Evolutionary conservation across 2,797 vertebrate genomes (phyloP), one percentile per base, ranked within the genome.

Genomic region (Siniperca scherzeri): DNA sequence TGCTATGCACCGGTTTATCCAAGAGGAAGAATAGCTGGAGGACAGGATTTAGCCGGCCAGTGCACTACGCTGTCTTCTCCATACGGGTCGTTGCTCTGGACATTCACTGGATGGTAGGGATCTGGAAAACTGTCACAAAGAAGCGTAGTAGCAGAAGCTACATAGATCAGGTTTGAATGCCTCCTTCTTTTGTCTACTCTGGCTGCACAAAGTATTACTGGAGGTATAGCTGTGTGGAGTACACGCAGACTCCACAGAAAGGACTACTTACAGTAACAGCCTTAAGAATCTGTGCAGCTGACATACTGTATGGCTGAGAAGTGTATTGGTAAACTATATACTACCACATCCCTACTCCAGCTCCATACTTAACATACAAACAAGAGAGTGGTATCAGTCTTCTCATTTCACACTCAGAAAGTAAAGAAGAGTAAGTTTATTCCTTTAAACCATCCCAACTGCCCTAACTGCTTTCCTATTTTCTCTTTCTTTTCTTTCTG

Each of bases 1-100:
- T 87, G 89, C 77, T 69, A 76, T 88, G 85, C 89, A 77, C 66
- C 40, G 59, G 86, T 90, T 91, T 87, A 92, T 94, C 91, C 91
- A 91, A 93, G 87, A 90, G 88, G 92, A 93, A 94, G 86, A 87
- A 81, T 89, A 70, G 91, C 93, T 88, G 69, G 68, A 76, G 92
- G 92, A 90, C 80, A 85, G 81, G 89, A 91, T 91, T 93, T 90
- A 80, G 85, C 74, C 59, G 70, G 86, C 86, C 91, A 87, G 81
- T 76, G 80, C 82, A 77, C 77, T 74, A 40, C 46, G 80, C 82
- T 53, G 88, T 91, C 85, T 90, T 88, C 82, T 85, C 84, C 73
- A 50, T 83, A 91, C 38, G 92, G 93, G 89, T 94, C 93, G 92
- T 68, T 90, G 92, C 85, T 87, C 82, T 77, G 86, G 84, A 93